phyloP scores from a whole-genome alignment of 2,113 vertebrate genomes.

The Pterocles burchelli region DNA sequence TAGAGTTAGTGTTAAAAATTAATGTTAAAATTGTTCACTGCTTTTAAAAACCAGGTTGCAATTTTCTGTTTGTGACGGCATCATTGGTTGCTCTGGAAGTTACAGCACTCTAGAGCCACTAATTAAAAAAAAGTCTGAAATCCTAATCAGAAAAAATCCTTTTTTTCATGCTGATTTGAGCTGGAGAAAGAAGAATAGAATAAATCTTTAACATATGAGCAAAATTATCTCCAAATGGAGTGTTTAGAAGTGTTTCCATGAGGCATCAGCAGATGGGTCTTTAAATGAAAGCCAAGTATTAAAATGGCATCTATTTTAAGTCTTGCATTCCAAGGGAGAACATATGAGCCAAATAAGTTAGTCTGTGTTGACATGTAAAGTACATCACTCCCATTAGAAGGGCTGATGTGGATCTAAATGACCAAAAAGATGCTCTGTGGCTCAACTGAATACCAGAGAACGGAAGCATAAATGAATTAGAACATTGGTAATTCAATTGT shows the following conservation, averaged over 20 bases:
- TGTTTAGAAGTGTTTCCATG: constrained; percentile 58
- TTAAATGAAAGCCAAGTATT: constrained; percentile 57
- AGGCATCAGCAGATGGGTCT: constrained; percentile 42
- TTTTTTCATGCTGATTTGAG: background rate
- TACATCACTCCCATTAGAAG: constrained; percentile 8
- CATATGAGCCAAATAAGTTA: constrained; percentile 56
- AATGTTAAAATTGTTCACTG: background rate
- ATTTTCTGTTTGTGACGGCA: background rate
- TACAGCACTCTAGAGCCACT: background rate
- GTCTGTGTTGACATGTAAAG: constrained; percentile 58
- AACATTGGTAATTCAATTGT: background rate
- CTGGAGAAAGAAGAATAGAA: constrained; percentile 8
- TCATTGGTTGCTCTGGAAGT: background rate
- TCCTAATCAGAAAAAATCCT: background rate
- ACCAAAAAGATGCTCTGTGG: constrained; percentile 31
- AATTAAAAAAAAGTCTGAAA: background rate
- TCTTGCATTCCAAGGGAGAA: constrained; percentile 54
- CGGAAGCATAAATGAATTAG: background rate
- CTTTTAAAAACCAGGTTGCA: background rate
- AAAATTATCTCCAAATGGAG: constrained; percentile 36
- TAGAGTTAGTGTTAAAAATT: background rate
- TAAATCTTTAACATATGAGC: constrained; percentile 18
- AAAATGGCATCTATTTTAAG: constrained; percentile 60
- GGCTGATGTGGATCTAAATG: constrained; percentile 22
- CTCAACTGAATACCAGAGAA: constrained; percentile 10